A percentile compares a stretch with the other conserved stretches of the same genome.
Conservation (phyloP, 2,113 vertebrate genomes). For the Prunella himalayana region DNA sequence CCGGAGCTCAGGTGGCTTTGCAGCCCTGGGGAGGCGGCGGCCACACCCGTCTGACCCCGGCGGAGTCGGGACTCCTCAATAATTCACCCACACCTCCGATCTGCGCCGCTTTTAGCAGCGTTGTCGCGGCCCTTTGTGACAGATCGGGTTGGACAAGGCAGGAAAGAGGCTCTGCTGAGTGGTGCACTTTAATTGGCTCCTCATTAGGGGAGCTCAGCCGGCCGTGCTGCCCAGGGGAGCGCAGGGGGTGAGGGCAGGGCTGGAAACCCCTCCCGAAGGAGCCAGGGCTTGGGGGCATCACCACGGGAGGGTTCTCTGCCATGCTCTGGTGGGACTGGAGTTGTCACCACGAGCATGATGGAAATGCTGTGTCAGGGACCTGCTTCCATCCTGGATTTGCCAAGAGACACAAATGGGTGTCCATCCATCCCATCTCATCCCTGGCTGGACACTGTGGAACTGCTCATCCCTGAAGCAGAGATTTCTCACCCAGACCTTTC, state of each 20-base stretch:
- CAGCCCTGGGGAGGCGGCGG: neutral
- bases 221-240: neutral
- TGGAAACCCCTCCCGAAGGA: neutral
- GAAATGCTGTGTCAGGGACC: accelerated
- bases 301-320: neutral
- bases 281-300: neutral
- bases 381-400: neutral
- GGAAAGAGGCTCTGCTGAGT: neutral
- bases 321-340: accelerated
- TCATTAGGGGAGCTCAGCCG: neutral
- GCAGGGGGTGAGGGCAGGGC: neutral
- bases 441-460: neutral
- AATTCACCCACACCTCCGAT: neutral
- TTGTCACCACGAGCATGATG: neutral
- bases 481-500: neutral
- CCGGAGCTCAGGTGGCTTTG: neutral
- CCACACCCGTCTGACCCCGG: neutral
- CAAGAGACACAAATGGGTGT: accelerated
- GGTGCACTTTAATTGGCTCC: neutral
- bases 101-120: neutral
- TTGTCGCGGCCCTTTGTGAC: neutral
- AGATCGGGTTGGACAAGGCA: constrained; percentile 2
- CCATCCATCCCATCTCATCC: neutral
- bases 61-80: neutral
- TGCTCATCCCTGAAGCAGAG: neutral